A percentile compares a stretch with the other conserved stretches of the same genome.
Evolutionary conservation across 2,888 invertebrate genomes (phyloP).

Genomic region (Bedellia somnulentella): DNA sequence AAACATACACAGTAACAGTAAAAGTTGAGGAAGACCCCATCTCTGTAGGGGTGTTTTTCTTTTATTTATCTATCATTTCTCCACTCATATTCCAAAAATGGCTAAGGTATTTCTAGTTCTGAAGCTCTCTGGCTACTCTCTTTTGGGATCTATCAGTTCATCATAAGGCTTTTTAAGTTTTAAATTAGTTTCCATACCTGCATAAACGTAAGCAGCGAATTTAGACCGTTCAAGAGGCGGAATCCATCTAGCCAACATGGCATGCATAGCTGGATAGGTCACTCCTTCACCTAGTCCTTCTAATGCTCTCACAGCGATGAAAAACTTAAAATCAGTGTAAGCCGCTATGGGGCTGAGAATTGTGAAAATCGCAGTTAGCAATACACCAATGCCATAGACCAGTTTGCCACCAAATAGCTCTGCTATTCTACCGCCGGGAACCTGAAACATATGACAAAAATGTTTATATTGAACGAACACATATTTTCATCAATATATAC

Average conservation of each 20-base stretch:
- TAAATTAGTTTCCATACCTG: too few relatives aligned
- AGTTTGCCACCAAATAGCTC: constrained; percentile 87
- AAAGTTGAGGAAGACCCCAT: too few relatives aligned
- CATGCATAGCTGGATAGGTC: constrained; percentile 93
- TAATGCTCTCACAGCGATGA: constrained; percentile 74
- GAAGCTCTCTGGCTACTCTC: too few relatives aligned
- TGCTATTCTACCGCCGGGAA: constrained; percentile 80
- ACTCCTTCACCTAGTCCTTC: constrained; percentile 90
- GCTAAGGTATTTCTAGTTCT: too few relatives aligned
- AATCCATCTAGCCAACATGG: constrained; percentile 90
- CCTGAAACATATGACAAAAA: constrained; percentile 18
- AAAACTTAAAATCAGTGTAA: constrained; percentile 63
- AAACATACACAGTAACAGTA: too few relatives aligned
- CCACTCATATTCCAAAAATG: too few relatives aligned
- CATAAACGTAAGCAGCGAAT: constrained; percentile 86
- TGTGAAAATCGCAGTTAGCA: constrained; percentile 81
- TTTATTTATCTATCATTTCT: too few relatives aligned
- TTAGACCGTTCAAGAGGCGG: constrained; percentile 89
- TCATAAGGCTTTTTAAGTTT: too few relatives aligned
- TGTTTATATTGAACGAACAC: neutral
- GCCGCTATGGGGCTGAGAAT: constrained; percentile 84
- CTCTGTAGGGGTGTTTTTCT: too few relatives aligned
- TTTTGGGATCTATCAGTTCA: too few relatives aligned
- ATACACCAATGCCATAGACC: constrained; percentile 79
- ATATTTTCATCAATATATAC: too few relatives aligned